Base-by-base conservation (phyloP, 2,113 vertebrate species). In the Xenopus laevis region DNA sequence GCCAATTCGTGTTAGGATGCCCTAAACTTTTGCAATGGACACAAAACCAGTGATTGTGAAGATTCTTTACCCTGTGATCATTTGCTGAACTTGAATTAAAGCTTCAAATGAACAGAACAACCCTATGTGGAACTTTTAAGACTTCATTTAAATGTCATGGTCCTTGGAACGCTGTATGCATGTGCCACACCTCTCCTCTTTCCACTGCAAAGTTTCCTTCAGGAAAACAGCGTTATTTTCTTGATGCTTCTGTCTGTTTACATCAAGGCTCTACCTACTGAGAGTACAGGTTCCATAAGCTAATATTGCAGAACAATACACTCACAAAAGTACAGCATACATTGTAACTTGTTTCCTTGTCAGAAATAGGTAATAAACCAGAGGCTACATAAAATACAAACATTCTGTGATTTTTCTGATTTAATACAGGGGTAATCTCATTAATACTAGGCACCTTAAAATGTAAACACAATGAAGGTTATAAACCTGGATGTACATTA, bases 391-490 rank as follows among this genome's bases (percentile, higher is more conserved):
- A 62, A 89, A 74, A 88, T 83, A 86, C 84, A 87, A 86, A 85
- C 79, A 76, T 55, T 81, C 82, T 83, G 82, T 72, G 83, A 88
- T 86, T 90, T 92, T 90, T 89, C 93, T 88, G 81, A 87, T 94
- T 94, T 91, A 94, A 94, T 96, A 89, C 91, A 92, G 86, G 89
- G 88, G 88, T 87, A 94, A 90, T 91, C 81, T 91, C 89, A 82
- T 94, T 90, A 93, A 89, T 92, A 95, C 89, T 92, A 98, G 94
- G 95, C 95, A 97, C 95, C 94, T 94, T 93, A 95, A 93, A 93
- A 95, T 96, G 95, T 96, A 95, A 97, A 96, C 93, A 93, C 91
- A 86, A 88, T 85, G 84, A 90, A 89, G 87, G 86, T 90, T 92
- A 95, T 94, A 94, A 95, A 95, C 93, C 94, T 94, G 93, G 94